Conservation (phyloP, 1,140 invertebrate genomes). For the Bactericera cockerelli region DNA sequence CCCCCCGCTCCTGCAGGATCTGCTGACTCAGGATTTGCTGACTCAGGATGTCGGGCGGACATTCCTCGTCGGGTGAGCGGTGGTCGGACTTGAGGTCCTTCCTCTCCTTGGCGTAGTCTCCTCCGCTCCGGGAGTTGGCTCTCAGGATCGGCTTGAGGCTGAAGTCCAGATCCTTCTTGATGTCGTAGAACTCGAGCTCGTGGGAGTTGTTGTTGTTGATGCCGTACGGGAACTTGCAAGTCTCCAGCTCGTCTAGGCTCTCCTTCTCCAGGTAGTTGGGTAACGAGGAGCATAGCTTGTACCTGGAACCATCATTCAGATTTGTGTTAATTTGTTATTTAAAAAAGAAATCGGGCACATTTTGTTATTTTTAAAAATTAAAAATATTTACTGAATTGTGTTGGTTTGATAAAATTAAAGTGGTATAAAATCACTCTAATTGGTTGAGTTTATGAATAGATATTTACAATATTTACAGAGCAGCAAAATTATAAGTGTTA, state of each 20-base stretch:
- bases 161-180: conserved; percentile 17
- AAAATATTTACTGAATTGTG: too few species aligned
- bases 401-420: too few species aligned
- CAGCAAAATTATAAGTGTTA: too few species aligned
- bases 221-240: conserved; percentile 24
- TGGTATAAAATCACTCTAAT: too few species aligned
- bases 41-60: conserved; percentile 43
- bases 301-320: conserved; percentile 26
- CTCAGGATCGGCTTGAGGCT: conserved; percentile 13
- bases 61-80: conserved; percentile 55
- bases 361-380: too few species aligned
- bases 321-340: too few species aligned
- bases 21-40: conserved; percentile 19
- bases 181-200: conserved; percentile 29
- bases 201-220: conserved; percentile 42
- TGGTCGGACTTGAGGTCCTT: conserved; percentile 3
- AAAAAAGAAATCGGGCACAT: too few species aligned
- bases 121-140: not conserved
- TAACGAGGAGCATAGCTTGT: conserved; percentile 44
- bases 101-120: not conserved
- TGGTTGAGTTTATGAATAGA: too few species aligned
- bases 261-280: conserved; percentile 50
- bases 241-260: conserved; percentile 31
- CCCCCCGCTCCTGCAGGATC: too few species aligned
- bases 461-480: too few species aligned